Conservation (phyloP, 2,888 invertebrate genomes). For the Phyllotreta striolata region DNA sequence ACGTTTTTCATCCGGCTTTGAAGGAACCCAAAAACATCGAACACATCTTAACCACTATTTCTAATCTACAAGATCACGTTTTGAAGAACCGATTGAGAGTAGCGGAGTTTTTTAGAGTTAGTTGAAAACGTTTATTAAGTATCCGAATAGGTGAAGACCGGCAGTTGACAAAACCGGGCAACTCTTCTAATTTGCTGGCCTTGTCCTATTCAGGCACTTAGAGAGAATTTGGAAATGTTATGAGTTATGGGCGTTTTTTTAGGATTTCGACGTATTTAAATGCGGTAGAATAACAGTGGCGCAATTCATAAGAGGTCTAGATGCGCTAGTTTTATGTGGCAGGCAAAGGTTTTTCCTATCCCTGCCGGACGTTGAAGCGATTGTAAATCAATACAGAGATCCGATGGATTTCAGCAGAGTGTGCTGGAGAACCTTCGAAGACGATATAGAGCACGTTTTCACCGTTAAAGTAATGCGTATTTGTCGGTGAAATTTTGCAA, state of each 20-base stretch:
- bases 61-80: constrained; percentile 73
- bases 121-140: neutral
- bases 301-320: constrained; percentile 76
- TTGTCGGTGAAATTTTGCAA: neutral
- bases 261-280: constrained; percentile 76
- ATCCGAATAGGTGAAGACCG: neutral
- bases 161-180: too few relatives aligned
- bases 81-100: constrained; percentile 71
- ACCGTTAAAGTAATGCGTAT: constrained; percentile 53
- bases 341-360: constrained; percentile 67
- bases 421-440: constrained; percentile 80
- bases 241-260: too few relatives aligned
- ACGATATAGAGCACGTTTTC: constrained; percentile 76
- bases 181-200: too few relatives aligned
- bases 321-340: constrained; percentile 70
- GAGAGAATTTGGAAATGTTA: too few relatives aligned
- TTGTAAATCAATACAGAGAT: constrained; percentile 75
- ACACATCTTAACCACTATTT: constrained; percentile 66
- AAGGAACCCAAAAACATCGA: constrained; percentile 62
- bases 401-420: constrained; percentile 73
- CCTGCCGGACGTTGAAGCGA: constrained; percentile 68
- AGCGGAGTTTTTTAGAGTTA: constrained; percentile 70
- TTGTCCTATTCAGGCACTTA: too few relatives aligned
- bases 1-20: constrained; percentile 69
- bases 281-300: constrained; percentile 73